Evolutionary conservation across 2,797 vertebrate genomes (phyloP).

Genomic region (Thunnus albacares): DNA sequence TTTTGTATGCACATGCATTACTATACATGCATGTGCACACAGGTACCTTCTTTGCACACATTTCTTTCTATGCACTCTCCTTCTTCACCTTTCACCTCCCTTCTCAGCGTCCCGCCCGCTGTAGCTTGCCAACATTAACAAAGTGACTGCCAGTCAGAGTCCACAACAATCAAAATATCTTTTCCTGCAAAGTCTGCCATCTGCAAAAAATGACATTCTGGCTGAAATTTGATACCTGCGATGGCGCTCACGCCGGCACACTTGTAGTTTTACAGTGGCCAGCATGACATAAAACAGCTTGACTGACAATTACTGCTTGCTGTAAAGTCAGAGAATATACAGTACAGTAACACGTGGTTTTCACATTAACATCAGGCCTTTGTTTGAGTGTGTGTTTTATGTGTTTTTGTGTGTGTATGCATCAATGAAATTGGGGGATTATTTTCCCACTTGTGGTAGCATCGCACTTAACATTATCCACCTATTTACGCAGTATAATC

Average conservation of each 20-base stretch:
- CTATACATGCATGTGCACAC: constrained; percentile 2
- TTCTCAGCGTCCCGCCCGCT: not conserved
- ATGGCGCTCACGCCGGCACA: constrained; percentile 44
- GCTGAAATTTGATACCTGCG: constrained; percentile 63
- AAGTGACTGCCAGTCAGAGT: constrained; percentile 38
- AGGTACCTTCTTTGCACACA: not conserved
- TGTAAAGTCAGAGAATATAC: constrained; percentile 49
- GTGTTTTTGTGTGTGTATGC: constrained; percentile 8
- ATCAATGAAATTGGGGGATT: constrained; percentile 16
- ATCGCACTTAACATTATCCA: not conserved
- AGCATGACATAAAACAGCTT: constrained; percentile 66
- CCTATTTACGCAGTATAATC: not conserved
- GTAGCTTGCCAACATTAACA: constrained; percentile 52
- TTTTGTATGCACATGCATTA: not conserved
- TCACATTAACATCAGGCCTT: constrained; percentile 54
- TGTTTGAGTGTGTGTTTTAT: constrained; percentile 24
- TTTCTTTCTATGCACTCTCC: not conserved
- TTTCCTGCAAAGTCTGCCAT: constrained; percentile 59
- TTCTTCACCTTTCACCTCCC: constrained; percentile 22
- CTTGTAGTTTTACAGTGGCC: constrained; percentile 62
- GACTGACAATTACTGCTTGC: constrained; percentile 63
- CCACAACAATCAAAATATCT: constrained; percentile 43
- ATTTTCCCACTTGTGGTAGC: constrained; percentile 12
- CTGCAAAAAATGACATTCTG: constrained; percentile 60
- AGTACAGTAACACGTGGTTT: constrained; percentile 55